These are phyloP conservation scores for Platyscapa corneri DNA, from an alignment of 1,140 invertebrate species.

Conservation along the genomic window DNA sequence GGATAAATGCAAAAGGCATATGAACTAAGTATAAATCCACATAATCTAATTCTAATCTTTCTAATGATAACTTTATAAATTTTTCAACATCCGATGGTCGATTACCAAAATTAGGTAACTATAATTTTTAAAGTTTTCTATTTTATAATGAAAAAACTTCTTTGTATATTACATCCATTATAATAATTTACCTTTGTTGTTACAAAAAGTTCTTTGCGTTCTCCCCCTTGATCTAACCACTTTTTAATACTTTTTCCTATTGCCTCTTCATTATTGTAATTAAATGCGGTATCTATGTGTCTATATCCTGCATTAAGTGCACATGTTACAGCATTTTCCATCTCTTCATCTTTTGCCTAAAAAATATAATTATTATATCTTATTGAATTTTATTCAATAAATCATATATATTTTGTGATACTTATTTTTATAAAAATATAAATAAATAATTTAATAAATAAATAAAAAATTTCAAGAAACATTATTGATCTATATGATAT, in stretches of 20 bases:
- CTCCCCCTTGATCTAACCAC: slow-evolving; percentile 83
- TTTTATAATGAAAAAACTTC: not conserved
- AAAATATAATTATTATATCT: slow-evolving; percentile 53
- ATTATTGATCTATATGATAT: not conserved
- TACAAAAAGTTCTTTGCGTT: slow-evolving; percentile 86
- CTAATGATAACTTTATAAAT: slow-evolving; percentile 82
- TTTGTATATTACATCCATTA: not conserved
- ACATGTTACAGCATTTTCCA: slow-evolving; percentile 80
- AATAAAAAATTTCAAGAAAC: not conserved
- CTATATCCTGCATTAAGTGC: slow-evolving; percentile 81
- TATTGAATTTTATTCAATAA: slow-evolving; percentile 35
- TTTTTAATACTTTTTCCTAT: slow-evolving; percentile 85
- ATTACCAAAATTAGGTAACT: slow-evolving; percentile 79
- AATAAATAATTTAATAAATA: not conserved
- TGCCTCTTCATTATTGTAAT: slow-evolving; percentile 87
- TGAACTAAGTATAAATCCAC: slow-evolving; percentile 91
- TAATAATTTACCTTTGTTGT: slow-evolving; percentile 82
- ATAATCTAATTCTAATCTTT: slow-evolving; percentile 84
- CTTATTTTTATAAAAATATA: not conserved
- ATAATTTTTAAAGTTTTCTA: slow-evolving; percentile 54
- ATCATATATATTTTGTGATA: not conserved
- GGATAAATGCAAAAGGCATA: slow-evolving; percentile 81
- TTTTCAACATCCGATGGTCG: slow-evolving; percentile 82
- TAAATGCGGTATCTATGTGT: slow-evolving; percentile 88
- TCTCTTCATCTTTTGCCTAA: slow-evolving; percentile 81